Base-by-base conservation (phyloP, 1,140 invertebrate species). In the Penaeus chinensis region DNA sequence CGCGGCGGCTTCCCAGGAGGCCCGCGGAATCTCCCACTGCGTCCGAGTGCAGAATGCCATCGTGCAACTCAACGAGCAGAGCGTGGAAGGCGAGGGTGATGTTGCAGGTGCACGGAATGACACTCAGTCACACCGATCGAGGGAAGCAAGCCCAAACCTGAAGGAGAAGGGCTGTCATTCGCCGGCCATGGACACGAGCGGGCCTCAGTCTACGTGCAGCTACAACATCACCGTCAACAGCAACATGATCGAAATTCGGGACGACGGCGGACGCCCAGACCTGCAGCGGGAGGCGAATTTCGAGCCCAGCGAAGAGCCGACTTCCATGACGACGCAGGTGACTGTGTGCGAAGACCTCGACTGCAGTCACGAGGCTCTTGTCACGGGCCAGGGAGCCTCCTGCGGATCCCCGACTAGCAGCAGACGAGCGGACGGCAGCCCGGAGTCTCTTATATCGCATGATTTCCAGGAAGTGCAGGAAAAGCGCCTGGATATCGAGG, bases 181-280 rank as follows among this genome's bases (percentile, higher is more conserved):
- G 62, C 22, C 74, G n/a, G 83, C 37, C 60, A 22, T 10, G n/a
- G 63, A n/a, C 42, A 4, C 7, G 47, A 22, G 60, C 65, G 24
- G 42, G 10, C 62, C 69, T 61, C 24, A 19, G 54, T 2, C 37
- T 19, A 22, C 66, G 42, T 60, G 42, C 10, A 60, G 24, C 65
- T 66, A 32, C 76, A 80, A 47, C 85, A 87, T 87, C 42, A 87
- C 85, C n/a, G 85, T 87, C 80, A 87, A 87, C 79, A 74, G 65
- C 85, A 87, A 87, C 78, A 87, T 87, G 85, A 87, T 87, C 10
- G 78, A 87, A 27, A 77, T 87, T 16, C 16, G 66, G 11, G 85
- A 60, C 3, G 85, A 81, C 16, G 78, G n/a, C 11, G 54, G 79
- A 19, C 66, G 65, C 18, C 37, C 54, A 0, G 27, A 71, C 10